These are phyloP conservation scores for Vanessa atalanta DNA, from an alignment of 1,140 invertebrate genomes.

Conservation along the genomic window DNA sequence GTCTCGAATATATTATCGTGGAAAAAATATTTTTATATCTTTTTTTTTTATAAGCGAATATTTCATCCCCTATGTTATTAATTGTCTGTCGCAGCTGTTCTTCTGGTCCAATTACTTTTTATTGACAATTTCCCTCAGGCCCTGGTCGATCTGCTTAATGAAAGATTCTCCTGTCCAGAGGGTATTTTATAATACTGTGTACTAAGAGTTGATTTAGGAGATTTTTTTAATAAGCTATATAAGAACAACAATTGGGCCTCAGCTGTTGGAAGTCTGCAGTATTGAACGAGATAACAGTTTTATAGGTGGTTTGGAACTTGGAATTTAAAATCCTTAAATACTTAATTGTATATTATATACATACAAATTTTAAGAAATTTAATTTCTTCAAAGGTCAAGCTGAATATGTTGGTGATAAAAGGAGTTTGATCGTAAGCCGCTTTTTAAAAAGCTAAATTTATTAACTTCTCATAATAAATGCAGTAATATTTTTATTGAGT, in stretches of 20 bases:
- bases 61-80: slow-evolving; percentile 37
- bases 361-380: no score
- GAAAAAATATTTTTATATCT: background rate
- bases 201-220: background rate
- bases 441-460: no score
- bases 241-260: background rate
- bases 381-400: no score
- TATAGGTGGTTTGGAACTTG: background rate
- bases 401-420: no score
- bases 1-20: background rate
- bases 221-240: background rate
- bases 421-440: no score
- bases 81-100: slow-evolving; percentile 43
- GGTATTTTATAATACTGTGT: slow-evolving; percentile 1
- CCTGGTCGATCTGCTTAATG: slow-evolving; percentile 6
- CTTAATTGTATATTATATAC: no score
- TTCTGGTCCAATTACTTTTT: slow-evolving; percentile 48
- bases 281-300: slow-evolving; percentile 4
- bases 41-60: slow-evolving; percentile 1
- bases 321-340: no score
- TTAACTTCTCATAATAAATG: no score
- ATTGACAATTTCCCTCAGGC: slow-evolving; percentile 45
- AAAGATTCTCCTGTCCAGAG: slow-evolving; percentile 5
- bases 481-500: no score
- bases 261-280: background rate